Conservation (phyloP, 1,140 invertebrate species). For the Brachionus asplanchnoidis region DNA sequence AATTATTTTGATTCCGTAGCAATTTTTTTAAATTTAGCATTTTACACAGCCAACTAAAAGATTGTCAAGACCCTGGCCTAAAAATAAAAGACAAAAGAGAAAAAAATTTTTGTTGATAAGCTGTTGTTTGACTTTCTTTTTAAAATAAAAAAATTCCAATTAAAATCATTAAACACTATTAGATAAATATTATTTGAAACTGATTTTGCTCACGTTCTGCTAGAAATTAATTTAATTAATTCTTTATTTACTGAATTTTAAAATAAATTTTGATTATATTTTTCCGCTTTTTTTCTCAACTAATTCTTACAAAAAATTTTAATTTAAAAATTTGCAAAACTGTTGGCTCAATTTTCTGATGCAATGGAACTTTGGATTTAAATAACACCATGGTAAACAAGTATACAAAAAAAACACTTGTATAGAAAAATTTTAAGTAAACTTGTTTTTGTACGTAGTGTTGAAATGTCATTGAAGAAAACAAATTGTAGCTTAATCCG, state of each 20-base stretch:
- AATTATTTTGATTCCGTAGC: too few species aligned
- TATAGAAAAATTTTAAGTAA: neutral
- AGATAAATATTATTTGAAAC: neutral
- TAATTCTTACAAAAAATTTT: neutral
- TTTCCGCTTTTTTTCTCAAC: neutral
- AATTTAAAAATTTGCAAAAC: too few species aligned
- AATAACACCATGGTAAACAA: neutral
- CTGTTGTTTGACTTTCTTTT: neutral
- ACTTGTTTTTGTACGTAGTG: neutral
- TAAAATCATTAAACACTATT: neutral
- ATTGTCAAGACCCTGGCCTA: too few species aligned
- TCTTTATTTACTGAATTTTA: neutral
- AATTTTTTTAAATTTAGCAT: too few species aligned
- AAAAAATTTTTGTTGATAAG: neutral
- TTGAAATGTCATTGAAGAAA: neutral
- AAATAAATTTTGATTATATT: neutral
- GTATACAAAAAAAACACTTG: neutral
- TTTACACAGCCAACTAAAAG: too few species aligned
- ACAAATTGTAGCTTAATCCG: slow-evolving; percentile 1
- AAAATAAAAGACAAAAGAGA: too few species aligned
- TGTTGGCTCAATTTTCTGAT: neutral
- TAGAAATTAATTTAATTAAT: neutral
- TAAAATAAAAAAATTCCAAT: neutral
- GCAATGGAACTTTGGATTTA: neutral
- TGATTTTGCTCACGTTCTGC: neutral